Evolutionary conservation across 2,113 vertebrate genomes (phyloP), one percentile per base, ranked within the genome.

Genomic region (Oplegnathus fasciatus): DNA sequence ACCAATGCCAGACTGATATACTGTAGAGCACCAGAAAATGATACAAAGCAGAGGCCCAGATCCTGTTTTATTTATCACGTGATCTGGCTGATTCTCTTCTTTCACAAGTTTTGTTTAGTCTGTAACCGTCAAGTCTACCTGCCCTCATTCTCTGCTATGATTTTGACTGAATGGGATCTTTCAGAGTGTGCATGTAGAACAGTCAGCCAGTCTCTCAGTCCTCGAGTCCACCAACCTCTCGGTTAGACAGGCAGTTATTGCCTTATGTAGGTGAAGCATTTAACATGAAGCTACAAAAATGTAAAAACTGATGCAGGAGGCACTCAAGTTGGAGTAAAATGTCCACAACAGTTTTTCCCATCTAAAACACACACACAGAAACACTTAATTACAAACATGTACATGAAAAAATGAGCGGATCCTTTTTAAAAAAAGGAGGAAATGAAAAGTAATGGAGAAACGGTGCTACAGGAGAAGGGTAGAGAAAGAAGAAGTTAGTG

Each of bases 41-140:
- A 85, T 8, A 89, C 24, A 73, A 81, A 74, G 32, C 55, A 72
- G 78, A 52, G 8, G 30, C 8, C 15, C 0, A 0, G 42, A 17
- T 77, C 62, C 34, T 40, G 40, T 52, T 85, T 82, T 54, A 48
- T 84, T 69, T 68, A 78, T 72, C 52, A 84, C 26, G 34, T 82
- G 28, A 58, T 75, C 79, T 60, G 65, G 55, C 83, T 66, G 34
- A 72, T 58, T 88, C 81, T 86, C 74, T 83, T 78, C 72, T 84
- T 81, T 55, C 71, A 82, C 62, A 55, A 62, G 46, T 75, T 88
- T 82, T 91, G 89, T 91, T 94, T 92, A 91, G 86, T 93, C 87
- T 91, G 79, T 28, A 77, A 74, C 75, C 52, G 9, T 80, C 69
- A 75, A 40, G 52, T 86, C 83, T 84, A 88, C 82, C 68, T 86